Evolutionary conservation across 2,113 vertebrate species (phyloP).

Genomic region (Cryptomyrus ogoouensis): DNA sequence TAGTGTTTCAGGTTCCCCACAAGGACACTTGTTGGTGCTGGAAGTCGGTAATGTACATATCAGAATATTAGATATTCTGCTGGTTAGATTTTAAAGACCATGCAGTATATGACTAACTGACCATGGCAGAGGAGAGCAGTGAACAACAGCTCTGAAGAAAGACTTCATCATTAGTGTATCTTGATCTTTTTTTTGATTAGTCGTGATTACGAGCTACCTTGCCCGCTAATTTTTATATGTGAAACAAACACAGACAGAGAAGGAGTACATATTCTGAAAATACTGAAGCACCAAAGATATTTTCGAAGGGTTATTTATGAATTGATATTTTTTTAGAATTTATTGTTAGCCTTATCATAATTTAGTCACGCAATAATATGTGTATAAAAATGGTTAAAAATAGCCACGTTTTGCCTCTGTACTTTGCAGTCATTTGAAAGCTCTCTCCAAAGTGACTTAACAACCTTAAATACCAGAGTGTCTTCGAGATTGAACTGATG

Average conservation of each 20-base stretch:
- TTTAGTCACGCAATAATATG: background rate
- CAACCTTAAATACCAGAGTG: background rate
- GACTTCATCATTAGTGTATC: background rate
- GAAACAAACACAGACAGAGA: background rate
- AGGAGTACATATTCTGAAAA: background rate
- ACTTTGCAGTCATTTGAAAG: background rate
- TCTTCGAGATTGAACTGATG: background rate
- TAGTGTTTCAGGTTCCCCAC: background rate
- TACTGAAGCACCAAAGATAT: conserved; percentile 36
- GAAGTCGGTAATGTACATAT: background rate
- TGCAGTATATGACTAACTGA: background rate
- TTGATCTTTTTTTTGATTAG: background rate
- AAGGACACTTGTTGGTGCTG: background rate
- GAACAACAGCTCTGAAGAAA: background rate
- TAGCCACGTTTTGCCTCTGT: background rate
- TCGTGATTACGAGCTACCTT: background rate
- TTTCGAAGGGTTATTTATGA: conserved; percentile 19
- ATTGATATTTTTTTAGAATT: background rate
- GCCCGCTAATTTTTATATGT: background rate
- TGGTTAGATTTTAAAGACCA: background rate
- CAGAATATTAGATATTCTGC: background rate
- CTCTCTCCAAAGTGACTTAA: background rate
- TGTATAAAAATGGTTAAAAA: background rate
- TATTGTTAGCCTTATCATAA: background rate
- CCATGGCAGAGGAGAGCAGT: background rate